Percentiles rank a stretch among this genome's conserved stretches.
phyloP scores from a whole-genome alignment of 2,113 vertebrate genomes.

The Antigone vipio region DNA sequence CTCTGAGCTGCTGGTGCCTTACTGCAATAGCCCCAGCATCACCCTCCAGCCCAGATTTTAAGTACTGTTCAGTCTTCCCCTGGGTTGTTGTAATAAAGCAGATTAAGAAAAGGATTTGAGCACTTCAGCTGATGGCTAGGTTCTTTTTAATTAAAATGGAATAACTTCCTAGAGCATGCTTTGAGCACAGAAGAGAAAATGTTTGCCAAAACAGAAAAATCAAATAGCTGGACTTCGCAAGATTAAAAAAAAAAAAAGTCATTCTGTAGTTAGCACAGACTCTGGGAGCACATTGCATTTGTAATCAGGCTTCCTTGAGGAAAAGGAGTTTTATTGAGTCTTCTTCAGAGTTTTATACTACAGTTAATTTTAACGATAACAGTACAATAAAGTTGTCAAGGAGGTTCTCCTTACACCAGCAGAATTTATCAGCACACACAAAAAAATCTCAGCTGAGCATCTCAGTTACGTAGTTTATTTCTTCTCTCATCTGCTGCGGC shows the following conservation, averaged over 20 bases:
- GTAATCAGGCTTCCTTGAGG: not conserved
- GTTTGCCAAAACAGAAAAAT: not conserved
- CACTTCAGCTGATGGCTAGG: not conserved
- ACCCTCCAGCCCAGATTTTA: not conserved
- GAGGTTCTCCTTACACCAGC: not conserved
- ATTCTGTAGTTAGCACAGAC: not conserved
- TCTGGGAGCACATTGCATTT: not conserved
- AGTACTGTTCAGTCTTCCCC: not conserved
- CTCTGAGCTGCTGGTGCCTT: not conserved
- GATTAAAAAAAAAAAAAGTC: not conserved
- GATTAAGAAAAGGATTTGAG: not conserved
- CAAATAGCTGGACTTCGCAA: not conserved
- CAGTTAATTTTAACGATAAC: not conserved
- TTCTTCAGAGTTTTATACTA: constrained; percentile 15
- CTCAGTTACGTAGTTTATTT: not conserved
- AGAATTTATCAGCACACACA: not conserved
- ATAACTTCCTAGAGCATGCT: not conserved
- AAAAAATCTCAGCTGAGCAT: not conserved
- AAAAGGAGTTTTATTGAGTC: not conserved
- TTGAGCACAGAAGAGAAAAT: not conserved
- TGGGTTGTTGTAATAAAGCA: not conserved
- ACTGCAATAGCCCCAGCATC: not conserved
- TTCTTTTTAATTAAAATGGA: constrained; percentile 29
- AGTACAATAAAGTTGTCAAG: not conserved
- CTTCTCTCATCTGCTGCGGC: not conserved